Conservation (phyloP, 2,113 vertebrate genomes). For the Oncorhynchus kisutch region DNA sequence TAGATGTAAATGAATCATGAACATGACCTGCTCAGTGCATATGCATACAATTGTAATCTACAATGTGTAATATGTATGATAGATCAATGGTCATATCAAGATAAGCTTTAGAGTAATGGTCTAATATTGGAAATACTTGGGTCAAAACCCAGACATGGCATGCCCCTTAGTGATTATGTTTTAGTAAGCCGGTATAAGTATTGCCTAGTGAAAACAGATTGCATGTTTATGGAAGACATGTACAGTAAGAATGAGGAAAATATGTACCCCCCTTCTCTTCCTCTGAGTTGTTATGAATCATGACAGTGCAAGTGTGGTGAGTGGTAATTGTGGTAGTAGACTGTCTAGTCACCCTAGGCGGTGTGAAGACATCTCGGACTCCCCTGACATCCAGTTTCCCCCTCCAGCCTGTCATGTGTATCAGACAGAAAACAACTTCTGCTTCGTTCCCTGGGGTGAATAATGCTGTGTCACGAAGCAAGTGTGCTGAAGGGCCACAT, state of each 20-base stretch:
- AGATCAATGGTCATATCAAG: no score
- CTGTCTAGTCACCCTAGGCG: not conserved
- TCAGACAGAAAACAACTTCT: not conserved
- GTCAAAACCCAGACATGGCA: not conserved
- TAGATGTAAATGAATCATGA: no score
- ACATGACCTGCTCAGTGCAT: no score
- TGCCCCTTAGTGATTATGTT: not conserved
- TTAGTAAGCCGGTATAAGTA: not conserved
- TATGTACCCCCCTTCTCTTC: constrained; percentile 1
- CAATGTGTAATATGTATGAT: no score
- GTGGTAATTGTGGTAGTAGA: not conserved
- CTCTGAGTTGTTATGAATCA: not conserved
- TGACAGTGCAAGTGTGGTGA: not conserved
- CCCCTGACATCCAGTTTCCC: not conserved
- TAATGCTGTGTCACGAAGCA: not conserved
- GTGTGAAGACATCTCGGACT: constrained; percentile 2
- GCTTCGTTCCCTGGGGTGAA: not conserved
- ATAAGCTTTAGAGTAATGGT: no score
- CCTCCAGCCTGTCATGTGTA: not conserved
- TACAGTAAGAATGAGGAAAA: not conserved
- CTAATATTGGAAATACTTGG: not conserved
- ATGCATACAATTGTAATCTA: no score
- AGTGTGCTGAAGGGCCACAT: not conserved
- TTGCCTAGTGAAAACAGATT: not conserved
- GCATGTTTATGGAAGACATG: not conserved